Conservation (phyloP, 1,140 invertebrate genomes). For the Bicyclus anynana region DNA sequence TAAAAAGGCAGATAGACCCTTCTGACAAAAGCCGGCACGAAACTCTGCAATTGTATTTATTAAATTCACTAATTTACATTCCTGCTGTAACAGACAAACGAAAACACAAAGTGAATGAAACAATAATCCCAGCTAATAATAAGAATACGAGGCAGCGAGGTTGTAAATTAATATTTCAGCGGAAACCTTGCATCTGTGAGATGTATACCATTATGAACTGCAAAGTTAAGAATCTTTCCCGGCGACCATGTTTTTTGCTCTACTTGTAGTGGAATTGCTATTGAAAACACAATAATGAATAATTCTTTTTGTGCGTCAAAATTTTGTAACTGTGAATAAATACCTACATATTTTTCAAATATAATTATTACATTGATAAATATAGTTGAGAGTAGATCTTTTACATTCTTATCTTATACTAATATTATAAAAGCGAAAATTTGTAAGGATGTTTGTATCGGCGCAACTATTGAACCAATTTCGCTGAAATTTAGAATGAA, state of each 20-base stretch:
- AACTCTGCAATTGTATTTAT: too few relatives aligned
- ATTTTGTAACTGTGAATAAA: too few relatives aligned
- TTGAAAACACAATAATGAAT: background rate
- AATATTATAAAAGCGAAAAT: too few relatives aligned
- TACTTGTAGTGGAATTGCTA: background rate
- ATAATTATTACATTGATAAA: too few relatives aligned
- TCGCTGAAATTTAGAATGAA: too few relatives aligned
- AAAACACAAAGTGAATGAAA: conserved; percentile 9
- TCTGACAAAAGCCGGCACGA: too few relatives aligned
- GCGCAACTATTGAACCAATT: too few relatives aligned
- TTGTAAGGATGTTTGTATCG: too few relatives aligned
- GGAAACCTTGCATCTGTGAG: conserved; percentile 15
- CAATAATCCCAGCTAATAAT: conserved; percentile 14
- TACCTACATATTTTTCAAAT: too few relatives aligned
- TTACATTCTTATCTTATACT: too few relatives aligned
- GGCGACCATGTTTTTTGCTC: background rate
- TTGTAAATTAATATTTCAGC: conserved; percentile 26
- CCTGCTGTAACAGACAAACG: background rate
- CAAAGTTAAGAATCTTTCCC: conserved; percentile 2
- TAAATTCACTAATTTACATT: background rate
- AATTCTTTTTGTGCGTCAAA: background rate
- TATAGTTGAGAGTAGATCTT: too few relatives aligned
- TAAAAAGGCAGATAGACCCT: too few relatives aligned
- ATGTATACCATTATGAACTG: conserved; percentile 17
- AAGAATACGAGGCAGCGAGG: conserved; percentile 13